Base-by-base conservation (phyloP, 2,113 vertebrate species). In the Rhabdornis inornatus region DNA sequence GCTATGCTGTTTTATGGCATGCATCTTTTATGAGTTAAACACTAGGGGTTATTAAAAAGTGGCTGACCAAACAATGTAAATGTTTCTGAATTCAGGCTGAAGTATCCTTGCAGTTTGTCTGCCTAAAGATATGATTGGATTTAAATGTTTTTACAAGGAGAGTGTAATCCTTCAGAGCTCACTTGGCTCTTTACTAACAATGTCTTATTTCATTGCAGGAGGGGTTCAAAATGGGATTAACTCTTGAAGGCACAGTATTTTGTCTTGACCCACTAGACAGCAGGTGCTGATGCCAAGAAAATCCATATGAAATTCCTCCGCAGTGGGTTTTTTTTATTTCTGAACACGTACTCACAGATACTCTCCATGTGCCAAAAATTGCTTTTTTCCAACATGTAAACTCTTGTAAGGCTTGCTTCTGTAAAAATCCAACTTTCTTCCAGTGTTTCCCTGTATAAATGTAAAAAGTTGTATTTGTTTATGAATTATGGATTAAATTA, bases 221-320 rank as follows among this genome's bases (percentile, higher is more conserved):
- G 99, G 99, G 99, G 99, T 99, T 99, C 99, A 99, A 99, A 99
- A 99, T 99, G 99, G 99, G 99, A 99, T 98, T 99, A 97, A 99
- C 99, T 93, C 97, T 99, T 66, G 99, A 99, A 98, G 99, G 99
- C 97, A 98, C 99, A 40, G 98, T 99, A 35, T 99, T 99, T 98
- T 99, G 99, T 95, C 98, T 99, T 83, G 99, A 99, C 96, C 99
- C 99, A 13, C 96, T 99, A 77, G 99, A 99, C 95, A 98, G 99
- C 95, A 99, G 98, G 95, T 99, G 99, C 98, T 99, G 99, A 99
- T 98, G 92, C 92, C 97, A 96, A 94, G 94, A 95, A 93, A 63
- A 42, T 65, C 82, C 87, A 68, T 86, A 61, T 92, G 92, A 92
- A 83, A 89, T 52, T 87, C 42, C n/a, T 80, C 44, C 27, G 0